A percentile compares a stretch with the other conserved stretches of the same genome.
Evolutionary conservation across 2,113 vertebrate genomes (phyloP).

Genomic region (Oryzias curvinotus): DNA sequence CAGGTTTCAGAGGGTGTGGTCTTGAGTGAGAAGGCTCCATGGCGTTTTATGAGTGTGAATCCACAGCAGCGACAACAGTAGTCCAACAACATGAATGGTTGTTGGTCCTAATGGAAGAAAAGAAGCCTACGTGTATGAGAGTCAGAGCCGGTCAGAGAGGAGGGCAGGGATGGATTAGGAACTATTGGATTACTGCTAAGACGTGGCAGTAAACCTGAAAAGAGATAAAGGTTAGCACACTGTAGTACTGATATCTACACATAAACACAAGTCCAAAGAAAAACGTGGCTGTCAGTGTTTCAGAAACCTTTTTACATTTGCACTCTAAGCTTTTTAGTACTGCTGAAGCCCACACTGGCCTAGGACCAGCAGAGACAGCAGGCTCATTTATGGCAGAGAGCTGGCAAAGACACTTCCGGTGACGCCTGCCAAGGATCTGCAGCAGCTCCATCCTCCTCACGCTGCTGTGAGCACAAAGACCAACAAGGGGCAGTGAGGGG

Average conservation of each 20-base stretch:
- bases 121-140: slow-evolving; percentile 36
- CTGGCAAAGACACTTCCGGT: too few relatives aligned
- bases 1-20: slow-evolving; percentile 81
- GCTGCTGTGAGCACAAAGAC: too few relatives aligned
- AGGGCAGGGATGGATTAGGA: slow-evolving; percentile 72
- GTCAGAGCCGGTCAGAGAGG: slow-evolving; percentile 18
- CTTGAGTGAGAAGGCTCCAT: slow-evolving; percentile 81
- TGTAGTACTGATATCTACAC: slow-evolving; percentile 5
- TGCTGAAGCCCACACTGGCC: too few relatives aligned
- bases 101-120: slow-evolving; percentile 43
- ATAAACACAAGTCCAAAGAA: not conserved
- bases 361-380: too few relatives aligned
- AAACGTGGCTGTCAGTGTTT: not conserved
- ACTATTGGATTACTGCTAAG: slow-evolving; percentile 75
- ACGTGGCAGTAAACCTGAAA: slow-evolving; percentile 56
- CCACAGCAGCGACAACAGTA: slow-evolving; percentile 78
- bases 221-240: slow-evolving; percentile 45
- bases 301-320: not conserved
- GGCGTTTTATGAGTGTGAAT: slow-evolving; percentile 73
- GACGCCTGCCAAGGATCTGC: too few relatives aligned
- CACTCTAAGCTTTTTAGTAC: too few relatives aligned
- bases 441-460: too few relatives aligned
- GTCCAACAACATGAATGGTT: slow-evolving; percentile 79
- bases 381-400: too few relatives aligned
- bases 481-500: too few relatives aligned